Percentiles rank a stretch among this genome's conserved stretches.
Conservation (phyloP, 2,113 vertebrate species). For the Neotoma lepida region DNA sequence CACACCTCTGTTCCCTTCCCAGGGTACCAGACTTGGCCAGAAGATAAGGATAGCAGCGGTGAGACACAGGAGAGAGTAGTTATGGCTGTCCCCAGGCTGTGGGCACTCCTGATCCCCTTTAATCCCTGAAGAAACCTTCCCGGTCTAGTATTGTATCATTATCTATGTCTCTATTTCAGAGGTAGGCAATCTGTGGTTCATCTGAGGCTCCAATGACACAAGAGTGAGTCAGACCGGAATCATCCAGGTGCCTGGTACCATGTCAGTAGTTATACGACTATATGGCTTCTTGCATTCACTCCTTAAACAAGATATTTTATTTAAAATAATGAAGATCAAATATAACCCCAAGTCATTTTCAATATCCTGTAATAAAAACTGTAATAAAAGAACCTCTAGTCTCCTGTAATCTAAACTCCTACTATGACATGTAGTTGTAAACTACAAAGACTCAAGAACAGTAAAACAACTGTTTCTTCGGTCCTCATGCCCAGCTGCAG, state of each 20-base stretch:
- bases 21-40: no score
- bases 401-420: background rate
- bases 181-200: rapidly evolving
- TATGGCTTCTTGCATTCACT: background rate
- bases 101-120: background rate
- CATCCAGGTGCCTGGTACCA: rapidly evolving
- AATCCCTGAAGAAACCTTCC: background rate
- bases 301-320: background rate
- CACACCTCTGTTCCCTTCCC: rapidly evolving
- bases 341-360: background rate
- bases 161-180: background rate
- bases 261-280: rapidly evolving
- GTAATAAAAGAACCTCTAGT: background rate
- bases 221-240: rapidly evolving
- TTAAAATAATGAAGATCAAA: background rate
- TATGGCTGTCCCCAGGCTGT: background rate
- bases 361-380: background rate
- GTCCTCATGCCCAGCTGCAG: background rate
- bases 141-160: background rate
- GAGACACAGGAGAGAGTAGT: rapidly evolving
- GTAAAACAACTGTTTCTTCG: no score
- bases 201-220: rapidly evolving
- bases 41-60: rapidly evolving
- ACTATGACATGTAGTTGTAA: background rate
- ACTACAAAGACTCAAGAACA: background rate